Conservation (phyloP, 2,113 vertebrate genomes). For the Ahaetulla prasina region DNA sequence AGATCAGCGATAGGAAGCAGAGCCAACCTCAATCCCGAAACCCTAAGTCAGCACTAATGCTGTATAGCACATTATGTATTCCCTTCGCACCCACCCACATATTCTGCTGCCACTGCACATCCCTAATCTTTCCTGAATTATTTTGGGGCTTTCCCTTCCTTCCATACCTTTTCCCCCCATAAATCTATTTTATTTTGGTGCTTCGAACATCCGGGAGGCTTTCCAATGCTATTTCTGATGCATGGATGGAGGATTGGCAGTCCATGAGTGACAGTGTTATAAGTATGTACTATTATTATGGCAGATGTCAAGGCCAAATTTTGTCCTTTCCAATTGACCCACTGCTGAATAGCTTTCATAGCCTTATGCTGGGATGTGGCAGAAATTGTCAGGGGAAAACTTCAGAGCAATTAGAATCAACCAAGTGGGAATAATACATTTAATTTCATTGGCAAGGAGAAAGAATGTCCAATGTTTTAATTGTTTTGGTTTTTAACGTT, state of each 20-base stretch:
- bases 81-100: not conserved
- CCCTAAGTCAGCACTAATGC: not conserved
- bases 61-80: not conserved
- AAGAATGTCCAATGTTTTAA: not conserved
- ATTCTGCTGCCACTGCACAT: not conserved
- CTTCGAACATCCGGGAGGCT: not conserved
- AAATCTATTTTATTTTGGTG: not conserved
- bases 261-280: not conserved
- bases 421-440: not conserved
- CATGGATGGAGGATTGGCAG: not conserved
- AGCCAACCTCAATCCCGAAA: not conserved
- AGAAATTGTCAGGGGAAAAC: not conserved
- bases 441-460: not conserved
- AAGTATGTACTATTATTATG: not conserved
- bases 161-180: not conserved
- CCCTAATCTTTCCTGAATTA: not conserved
- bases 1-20: not conserved
- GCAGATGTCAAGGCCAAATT: not conserved
- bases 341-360: not conserved
- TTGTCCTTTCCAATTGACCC: not conserved
- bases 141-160: not conserved
- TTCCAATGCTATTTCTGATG: not conserved
- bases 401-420: not conserved
- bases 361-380: not conserved
- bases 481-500: not conserved